Evolutionary conservation across 2,888 invertebrate genomes (phyloP), one percentile per base, ranked within the genome.

Genomic region (Tuta absoluta): DNA sequence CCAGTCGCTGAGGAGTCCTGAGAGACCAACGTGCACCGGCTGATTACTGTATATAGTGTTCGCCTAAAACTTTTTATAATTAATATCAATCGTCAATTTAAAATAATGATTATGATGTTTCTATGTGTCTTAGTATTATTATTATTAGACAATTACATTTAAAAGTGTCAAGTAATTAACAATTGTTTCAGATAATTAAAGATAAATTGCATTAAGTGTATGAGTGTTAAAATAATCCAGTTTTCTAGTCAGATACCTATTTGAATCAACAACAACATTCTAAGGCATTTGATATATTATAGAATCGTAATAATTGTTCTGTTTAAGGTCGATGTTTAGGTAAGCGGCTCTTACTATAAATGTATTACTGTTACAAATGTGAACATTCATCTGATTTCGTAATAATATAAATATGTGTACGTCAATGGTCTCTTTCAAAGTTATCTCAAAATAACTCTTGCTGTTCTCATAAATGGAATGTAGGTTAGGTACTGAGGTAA

Each of bases 31-130:
- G 5, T 53, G 41, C 10, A 38, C 1, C 21, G 14, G 53, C 12
- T 23, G n/a, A 19, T 53, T 38, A 53, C 53, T 62, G n/a, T 19
- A 51, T 7, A n/a, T 63, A 57, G 17, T 63, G 33, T 57, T 57
- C 14, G 33, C 17, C 56, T 56, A 17, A 56, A 33, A 17, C n/a
- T 24, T 33, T 56, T 56, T 56, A 37, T 14, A 48, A 56, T 19
- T 33, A n/a, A 41, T 63, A 45, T 23, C 14, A 38, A 10, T 38
- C 8, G 56, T 56, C 28, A 56, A 56, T 33, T 56, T 33, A n/a
- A 53, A 24, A 53, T 28, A n/a, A 28, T n/a, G n/a, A n/a, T 53
- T n/a, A 23, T 53, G 28, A 53, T 23, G 23, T 28, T 24, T 53
- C n/a, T 53, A 53, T 24, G 23, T 28, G 53, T 53, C 24, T 12